A percentile compares a stretch with the other conserved stretches of the same genome.
Evolutionary conservation across 2,113 vertebrate genomes (phyloP).

Genomic region (Cariama cristata): DNA sequence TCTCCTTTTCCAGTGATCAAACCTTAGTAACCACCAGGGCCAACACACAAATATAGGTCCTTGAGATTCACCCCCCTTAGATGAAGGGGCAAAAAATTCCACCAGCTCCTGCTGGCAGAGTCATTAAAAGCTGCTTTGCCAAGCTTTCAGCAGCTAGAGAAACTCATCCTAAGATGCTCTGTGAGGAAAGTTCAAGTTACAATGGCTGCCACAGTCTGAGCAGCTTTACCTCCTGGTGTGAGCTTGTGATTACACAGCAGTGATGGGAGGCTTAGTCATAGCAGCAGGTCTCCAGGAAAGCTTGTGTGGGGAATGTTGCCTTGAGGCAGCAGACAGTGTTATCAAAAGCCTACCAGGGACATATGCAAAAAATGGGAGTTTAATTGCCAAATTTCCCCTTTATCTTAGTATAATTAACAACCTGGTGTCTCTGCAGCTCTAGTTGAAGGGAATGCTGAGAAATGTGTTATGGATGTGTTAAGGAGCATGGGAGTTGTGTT

Average conservation of each 20-base stretch:
- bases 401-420: constrained; percentile 51
- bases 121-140: not conserved
- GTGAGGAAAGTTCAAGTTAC: constrained; percentile 6
- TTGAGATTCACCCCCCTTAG: not conserved
- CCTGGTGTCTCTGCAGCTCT: not conserved
- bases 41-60: not conserved
- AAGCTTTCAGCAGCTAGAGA: not conserved
- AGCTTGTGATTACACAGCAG: not conserved
- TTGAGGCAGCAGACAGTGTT: not conserved
- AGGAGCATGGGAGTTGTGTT: not conserved
- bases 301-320: constrained; percentile 3
- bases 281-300: constrained; percentile 42
- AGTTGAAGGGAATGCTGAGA: not conserved
- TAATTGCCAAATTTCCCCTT: constrained; percentile 48
- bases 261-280: constrained; percentile 27
- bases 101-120: not conserved
- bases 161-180: constrained; percentile 10
- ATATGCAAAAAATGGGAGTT: not conserved
- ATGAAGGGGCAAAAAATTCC: not conserved
- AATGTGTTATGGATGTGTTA: not conserved
- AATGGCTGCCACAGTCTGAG: constrained; percentile 40
- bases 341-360: constrained; percentile 31
- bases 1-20: not conserved
- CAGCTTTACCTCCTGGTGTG: constrained; percentile 17
- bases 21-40: not conserved